Evolutionary conservation across 2,113 vertebrate species (phyloP).

Genomic region (Hyaena hyaena): DNA sequence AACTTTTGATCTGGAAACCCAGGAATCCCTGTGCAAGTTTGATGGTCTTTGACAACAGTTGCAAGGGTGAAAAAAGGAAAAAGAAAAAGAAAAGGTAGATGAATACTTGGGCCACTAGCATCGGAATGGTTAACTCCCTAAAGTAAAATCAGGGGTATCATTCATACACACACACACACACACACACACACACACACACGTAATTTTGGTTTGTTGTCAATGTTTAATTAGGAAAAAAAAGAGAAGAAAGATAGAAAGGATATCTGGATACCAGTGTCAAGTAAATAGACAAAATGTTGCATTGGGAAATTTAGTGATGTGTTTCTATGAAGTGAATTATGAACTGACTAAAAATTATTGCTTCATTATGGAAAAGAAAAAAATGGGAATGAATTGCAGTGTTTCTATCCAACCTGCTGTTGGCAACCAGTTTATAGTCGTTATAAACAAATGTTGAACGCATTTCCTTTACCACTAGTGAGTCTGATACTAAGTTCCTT

Average conservation of each 20-base stretch:
- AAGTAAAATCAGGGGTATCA: constrained; percentile 42
- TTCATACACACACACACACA: background rate
- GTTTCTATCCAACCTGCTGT: background rate
- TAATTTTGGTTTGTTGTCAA: background rate
- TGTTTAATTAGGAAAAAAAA: background rate
- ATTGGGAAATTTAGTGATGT: background rate
- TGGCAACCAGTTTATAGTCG: background rate
- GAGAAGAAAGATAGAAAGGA: background rate
- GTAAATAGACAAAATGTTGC: background rate
- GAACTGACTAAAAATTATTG: constrained; percentile 44
- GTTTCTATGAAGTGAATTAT: constrained; percentile 56
- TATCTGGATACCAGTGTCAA: background rate
- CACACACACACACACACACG: too few relatives aligned
- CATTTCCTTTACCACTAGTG: constrained; percentile 34
- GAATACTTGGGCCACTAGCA: background rate
- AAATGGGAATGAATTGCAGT: background rate
- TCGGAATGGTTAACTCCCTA: constrained; percentile 62
- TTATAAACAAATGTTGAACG: background rate
- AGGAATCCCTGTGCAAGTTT: constrained; percentile 1
- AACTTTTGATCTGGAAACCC: constrained; percentile 61
- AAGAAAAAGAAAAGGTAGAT: background rate
- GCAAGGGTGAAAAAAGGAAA: background rate
- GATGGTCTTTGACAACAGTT: background rate
- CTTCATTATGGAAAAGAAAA: background rate
- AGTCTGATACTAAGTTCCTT: background rate